These are phyloP conservation scores for Ophion costatus DNA, from an alignment of 2,888 invertebrate genomes.

Conservation along the genomic window DNA sequence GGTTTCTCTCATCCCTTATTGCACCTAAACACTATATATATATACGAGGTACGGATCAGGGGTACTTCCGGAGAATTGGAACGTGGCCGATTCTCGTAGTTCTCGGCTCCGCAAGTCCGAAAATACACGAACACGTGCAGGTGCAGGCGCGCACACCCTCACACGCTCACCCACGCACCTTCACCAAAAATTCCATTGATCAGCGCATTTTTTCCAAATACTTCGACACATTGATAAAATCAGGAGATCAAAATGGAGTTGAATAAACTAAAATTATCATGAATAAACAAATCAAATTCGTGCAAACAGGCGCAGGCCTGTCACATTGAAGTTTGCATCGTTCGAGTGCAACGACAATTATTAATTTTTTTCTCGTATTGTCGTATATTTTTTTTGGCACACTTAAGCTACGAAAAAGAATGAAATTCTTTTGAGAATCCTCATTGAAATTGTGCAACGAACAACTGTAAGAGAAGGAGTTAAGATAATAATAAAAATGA, in stretches of 20 bases:
- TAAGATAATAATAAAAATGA: no score
- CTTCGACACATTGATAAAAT: background rate
- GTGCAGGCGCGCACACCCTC: background rate
- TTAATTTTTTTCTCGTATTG: background rate
- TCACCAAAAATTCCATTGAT: background rate
- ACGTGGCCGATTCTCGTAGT: conserved; percentile 42
- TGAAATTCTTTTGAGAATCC: no score
- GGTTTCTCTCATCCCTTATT: conserved; percentile 62
- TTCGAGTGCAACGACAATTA: no score
- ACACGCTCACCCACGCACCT: background rate
- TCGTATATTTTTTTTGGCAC: no score
- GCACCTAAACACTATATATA: conserved; percentile 32
- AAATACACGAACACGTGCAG: background rate
- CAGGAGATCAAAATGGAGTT: no score
- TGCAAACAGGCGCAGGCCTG: background rate
- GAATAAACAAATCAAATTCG: background rate
- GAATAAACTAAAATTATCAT: background rate
- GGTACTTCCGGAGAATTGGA: conserved; percentile 52
- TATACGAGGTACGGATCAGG: conserved; percentile 33
- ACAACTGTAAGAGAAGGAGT: no score
- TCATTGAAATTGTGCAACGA: no score
- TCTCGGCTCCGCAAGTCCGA: conserved; percentile 19
- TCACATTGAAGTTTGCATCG: no score
- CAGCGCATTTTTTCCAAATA: background rate
- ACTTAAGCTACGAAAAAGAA: no score